Evolutionary conservation across 2,797 vertebrate genomes (phyloP).

Genomic region (Hafferia zeledoni): DNA sequence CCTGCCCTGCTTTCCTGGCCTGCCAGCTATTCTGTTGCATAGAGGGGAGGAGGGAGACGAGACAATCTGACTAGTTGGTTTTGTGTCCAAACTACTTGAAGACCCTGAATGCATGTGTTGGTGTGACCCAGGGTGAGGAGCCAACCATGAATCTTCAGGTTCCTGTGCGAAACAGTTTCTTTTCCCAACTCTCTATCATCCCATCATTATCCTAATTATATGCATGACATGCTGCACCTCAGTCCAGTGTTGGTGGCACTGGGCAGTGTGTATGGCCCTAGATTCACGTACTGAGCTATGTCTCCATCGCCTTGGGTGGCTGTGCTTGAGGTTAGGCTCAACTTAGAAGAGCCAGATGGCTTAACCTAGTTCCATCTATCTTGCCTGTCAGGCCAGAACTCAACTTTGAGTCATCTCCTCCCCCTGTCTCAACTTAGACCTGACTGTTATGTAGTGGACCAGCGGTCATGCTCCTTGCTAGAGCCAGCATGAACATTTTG

Average conservation of each 20-base stretch:
- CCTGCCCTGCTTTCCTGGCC: conserved; percentile 15
- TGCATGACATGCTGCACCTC: not conserved
- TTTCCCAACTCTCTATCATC: not conserved
- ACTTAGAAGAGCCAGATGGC: not conserved
- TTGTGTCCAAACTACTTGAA: not conserved
- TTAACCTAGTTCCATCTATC: not conserved
- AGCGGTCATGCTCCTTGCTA: not conserved
- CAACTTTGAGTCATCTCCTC: not conserved
- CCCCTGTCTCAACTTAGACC: not conserved
- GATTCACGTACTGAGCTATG: not conserved
- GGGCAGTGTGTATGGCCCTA: not conserved
- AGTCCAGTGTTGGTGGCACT: not conserved
- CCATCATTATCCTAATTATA: not conserved
- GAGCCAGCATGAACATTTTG: not conserved
- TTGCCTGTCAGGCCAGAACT: not conserved
- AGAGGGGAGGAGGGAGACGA: not conserved
- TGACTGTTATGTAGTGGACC: not conserved
- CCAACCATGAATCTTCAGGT: not conserved
- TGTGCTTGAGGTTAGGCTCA: not conserved
- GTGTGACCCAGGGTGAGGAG: not conserved
- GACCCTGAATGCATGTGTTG: not conserved
- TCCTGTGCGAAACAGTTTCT: not conserved
- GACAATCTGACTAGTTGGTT: not conserved
- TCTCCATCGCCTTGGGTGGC: not conserved
- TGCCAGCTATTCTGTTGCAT: not conserved